These are phyloP conservation scores for Drosophila kanapiae DNA, from an alignment of 1,140 invertebrate species.

Conservation along the genomic window DNA sequence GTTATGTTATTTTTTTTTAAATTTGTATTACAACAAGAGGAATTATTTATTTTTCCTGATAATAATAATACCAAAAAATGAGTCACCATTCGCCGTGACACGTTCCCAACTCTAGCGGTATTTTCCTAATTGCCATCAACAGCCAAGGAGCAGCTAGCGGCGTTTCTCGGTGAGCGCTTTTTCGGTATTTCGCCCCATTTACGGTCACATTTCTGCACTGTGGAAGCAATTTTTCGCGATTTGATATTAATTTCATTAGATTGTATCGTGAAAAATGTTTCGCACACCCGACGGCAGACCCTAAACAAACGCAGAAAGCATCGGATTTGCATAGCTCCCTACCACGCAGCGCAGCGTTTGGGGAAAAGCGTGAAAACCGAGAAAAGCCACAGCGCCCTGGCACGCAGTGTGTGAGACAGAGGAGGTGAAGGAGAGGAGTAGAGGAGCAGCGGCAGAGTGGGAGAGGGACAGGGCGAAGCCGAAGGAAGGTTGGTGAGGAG, in stretches of 20 bases:
- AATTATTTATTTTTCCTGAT: not conserved
- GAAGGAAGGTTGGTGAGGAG: slow-evolving; percentile 19
- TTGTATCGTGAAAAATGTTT: slow-evolving; percentile 34
- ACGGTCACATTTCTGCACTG: slow-evolving; percentile 45
- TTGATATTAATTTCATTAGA: slow-evolving; percentile 46
- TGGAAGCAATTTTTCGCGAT: slow-evolving; percentile 49
- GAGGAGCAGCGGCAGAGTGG: slow-evolving; percentile 10
- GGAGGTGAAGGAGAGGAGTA: slow-evolving; percentile 24
- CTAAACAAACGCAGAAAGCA: not conserved
- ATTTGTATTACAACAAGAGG: too few relatives aligned
- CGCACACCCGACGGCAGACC: slow-evolving; percentile 2
- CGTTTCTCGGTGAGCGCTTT: slow-evolving; percentile 26
- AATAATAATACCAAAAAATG: not conserved
- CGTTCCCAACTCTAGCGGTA: not conserved
- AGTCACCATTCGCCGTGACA: not conserved
- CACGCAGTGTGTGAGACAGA: slow-evolving; percentile 23
- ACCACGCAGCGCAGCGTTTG: slow-evolving; percentile 7
- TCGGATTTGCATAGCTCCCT: not conserved
- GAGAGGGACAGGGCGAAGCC: slow-evolving; percentile 8
- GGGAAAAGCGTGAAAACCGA: slow-evolving; percentile 10
- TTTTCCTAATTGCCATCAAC: not conserved
- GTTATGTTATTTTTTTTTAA: too few relatives aligned
- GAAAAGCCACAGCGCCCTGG: slow-evolving; percentile 31
- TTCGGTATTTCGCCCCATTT: slow-evolving; percentile 32
- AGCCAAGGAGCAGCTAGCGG: slow-evolving; percentile 8